phyloP scores from a whole-genome alignment of 2,888 invertebrate species.

The Cloeon dipterum region DNA sequence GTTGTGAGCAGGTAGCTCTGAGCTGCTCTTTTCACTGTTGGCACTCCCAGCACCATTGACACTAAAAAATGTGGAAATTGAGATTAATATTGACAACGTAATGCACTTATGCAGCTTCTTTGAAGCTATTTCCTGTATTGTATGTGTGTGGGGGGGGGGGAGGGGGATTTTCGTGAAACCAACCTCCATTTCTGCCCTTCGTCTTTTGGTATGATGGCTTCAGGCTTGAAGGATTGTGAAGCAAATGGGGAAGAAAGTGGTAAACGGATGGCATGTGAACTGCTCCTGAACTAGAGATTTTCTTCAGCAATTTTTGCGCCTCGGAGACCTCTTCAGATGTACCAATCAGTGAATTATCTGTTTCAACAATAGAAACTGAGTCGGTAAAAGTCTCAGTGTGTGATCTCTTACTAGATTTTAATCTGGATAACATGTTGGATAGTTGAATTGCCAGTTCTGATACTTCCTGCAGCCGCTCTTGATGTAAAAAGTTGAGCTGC shows the following conservation, averaged over 20 bases:
- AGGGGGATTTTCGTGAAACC: no score
- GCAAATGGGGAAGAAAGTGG: slow-evolving; percentile 68
- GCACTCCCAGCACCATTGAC: slow-evolving; percentile 67
- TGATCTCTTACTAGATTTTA: not conserved
- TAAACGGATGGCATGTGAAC: slow-evolving; percentile 57
- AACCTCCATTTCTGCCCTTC: slow-evolving; percentile 41
- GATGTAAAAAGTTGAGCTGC: slow-evolving; percentile 55
- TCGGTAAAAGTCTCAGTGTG: not conserved
- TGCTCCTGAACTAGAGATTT: slow-evolving; percentile 23
- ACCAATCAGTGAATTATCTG: not conserved
- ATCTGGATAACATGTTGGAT: slow-evolving; percentile 18
- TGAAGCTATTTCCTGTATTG: no score
- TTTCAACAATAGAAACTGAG: not conserved
- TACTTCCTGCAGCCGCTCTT: slow-evolving; percentile 52
- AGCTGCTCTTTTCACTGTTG: slow-evolving; percentile 70
- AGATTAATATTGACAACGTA: no score
- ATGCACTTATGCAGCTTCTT: no score
- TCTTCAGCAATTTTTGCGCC: slow-evolving; percentile 19
- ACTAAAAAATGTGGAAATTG: no score
- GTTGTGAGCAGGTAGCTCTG: slow-evolving; percentile 72
- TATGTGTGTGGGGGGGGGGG: no score
- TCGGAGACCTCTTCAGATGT: no score
- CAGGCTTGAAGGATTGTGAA: slow-evolving; percentile 51
- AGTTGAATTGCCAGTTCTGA: slow-evolving; percentile 41
- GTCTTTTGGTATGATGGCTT: slow-evolving; percentile 57